Conservation (phyloP, 1,140 invertebrate species). For the Cotesia typhae region DNA sequence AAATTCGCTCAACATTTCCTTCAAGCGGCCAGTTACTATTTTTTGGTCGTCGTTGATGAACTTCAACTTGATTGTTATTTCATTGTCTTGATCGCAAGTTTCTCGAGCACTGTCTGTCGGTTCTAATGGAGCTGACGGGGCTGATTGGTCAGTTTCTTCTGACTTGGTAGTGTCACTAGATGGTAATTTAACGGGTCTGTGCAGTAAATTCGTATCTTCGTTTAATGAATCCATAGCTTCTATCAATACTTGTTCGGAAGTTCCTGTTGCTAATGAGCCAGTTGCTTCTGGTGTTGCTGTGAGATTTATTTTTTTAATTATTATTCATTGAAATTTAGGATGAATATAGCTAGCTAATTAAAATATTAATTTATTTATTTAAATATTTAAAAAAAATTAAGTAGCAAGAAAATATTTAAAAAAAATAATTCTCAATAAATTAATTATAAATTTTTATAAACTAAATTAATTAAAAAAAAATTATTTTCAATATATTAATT, state of each 20-base stretch:
- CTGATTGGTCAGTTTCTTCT: background rate
- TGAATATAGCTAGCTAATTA: too few species aligned
- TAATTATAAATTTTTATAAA: too few species aligned
- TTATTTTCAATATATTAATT: too few species aligned
- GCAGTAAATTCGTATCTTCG: conserved; percentile 44
- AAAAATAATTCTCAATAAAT: too few species aligned
- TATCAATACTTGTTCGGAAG: conserved; percentile 56
- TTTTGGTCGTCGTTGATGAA: conserved; percentile 88
- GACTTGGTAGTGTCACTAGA: conserved; percentile 15
- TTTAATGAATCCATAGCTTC: conserved; percentile 62
- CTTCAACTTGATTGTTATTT: conserved; percentile 81
- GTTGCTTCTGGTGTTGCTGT: conserved; percentile 40
- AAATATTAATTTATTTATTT: too few species aligned
- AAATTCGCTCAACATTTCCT: conserved; percentile 84
- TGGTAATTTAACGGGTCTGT: conserved; percentile 40
- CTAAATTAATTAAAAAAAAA: too few species aligned
- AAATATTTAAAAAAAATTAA: too few species aligned
- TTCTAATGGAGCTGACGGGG: conserved; percentile 11
- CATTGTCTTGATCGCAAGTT: conserved; percentile 49
- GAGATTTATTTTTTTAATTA: too few species aligned
- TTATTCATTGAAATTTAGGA: too few species aligned
- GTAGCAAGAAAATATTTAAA: too few species aligned
- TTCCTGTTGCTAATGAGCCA: conserved; percentile 30
- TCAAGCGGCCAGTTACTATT: conserved; percentile 77
- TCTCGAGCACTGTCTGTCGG: conserved; percentile 24